phyloP scores from a whole-genome alignment of 2,113 vertebrate genomes.

The Beaufortia kweichowensis region DNA sequence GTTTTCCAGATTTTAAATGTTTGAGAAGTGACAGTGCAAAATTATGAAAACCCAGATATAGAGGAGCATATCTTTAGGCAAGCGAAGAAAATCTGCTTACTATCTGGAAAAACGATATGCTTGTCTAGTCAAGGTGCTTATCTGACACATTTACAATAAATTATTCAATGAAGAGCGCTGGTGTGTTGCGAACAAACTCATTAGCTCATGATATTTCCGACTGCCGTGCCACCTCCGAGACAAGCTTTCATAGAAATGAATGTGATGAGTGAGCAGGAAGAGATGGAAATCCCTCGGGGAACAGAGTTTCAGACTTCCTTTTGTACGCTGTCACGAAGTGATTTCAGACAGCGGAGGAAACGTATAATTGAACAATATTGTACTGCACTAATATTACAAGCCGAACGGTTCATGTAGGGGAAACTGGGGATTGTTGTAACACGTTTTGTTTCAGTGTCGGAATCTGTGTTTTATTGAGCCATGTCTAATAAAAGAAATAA shows the following conservation, averaged over 20 bases:
- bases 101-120: conserved; percentile 49
- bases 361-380: conserved; percentile 34
- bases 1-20: no score
- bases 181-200: conserved; percentile 48
- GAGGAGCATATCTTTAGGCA: conserved; percentile 42
- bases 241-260: conserved; percentile 33
- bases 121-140: conserved; percentile 43
- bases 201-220: conserved; percentile 35
- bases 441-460: neutral
- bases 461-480: neutral
- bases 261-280: conserved; percentile 37
- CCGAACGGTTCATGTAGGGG: neutral
- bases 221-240: conserved; percentile 18
- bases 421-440: neutral
- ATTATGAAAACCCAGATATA: no score
- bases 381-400: conserved; percentile 20
- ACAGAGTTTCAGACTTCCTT: conserved; percentile 13
- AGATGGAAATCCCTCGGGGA: conserved; percentile 28
- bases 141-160: conserved; percentile 56
- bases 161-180: conserved; percentile 54
- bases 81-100: conserved; percentile 56
- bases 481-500: no score
- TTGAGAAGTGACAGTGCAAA: no score
- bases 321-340: neutral
- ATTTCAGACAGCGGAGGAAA: conserved; percentile 12